phyloP scores from a whole-genome alignment of 35 echinoderm and acorn worm species.

The Heliocidaris erythrogramma region DNA sequence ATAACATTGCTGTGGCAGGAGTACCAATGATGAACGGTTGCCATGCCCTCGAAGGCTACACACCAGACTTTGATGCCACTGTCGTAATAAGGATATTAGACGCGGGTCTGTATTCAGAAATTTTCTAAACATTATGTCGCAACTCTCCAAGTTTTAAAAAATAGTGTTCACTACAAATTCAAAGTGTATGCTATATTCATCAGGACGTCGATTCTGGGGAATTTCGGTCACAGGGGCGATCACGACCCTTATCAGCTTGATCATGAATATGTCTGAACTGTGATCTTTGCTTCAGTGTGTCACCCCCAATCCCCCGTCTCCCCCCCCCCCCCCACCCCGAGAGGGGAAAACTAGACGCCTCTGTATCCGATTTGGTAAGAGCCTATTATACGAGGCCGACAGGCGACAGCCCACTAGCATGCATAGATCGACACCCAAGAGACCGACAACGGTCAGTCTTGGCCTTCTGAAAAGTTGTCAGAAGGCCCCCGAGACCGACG shows the following conservation, averaged over 20 bases:
- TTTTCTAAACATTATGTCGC: background rate
- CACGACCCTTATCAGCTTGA: background rate
- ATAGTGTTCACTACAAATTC: background rate
- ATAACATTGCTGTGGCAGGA: conserved; percentile 45
- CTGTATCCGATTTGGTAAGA: too few relatives aligned
- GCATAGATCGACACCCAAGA: too few relatives aligned
- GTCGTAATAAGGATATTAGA: conserved; percentile 46
- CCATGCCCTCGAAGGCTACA: conserved; percentile 35
- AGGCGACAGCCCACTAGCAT: too few relatives aligned
- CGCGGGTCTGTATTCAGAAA: background rate
- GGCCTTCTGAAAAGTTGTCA: too few relatives aligned
- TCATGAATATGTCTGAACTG: background rate
- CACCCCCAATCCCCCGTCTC: too few relatives aligned
- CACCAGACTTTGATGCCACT: conserved; percentile 52
- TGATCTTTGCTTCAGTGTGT: background rate
- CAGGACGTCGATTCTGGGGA: background rate
- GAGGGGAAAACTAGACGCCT: too few relatives aligned
- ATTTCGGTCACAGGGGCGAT: background rate
- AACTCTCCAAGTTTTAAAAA: too few relatives aligned
- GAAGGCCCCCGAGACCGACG: too few relatives aligned
- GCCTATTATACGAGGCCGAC: too few relatives aligned
- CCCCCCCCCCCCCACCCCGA: too few relatives aligned
- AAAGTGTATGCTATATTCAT: background rate
- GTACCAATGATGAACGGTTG: conserved; percentile 58
- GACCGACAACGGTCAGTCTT: too few relatives aligned